A percentile compares a stretch with the other conserved stretches of the same genome.
phyloP scores from a whole-genome alignment of 2,888 invertebrate genomes.

The Drosophila anomalata region DNA sequence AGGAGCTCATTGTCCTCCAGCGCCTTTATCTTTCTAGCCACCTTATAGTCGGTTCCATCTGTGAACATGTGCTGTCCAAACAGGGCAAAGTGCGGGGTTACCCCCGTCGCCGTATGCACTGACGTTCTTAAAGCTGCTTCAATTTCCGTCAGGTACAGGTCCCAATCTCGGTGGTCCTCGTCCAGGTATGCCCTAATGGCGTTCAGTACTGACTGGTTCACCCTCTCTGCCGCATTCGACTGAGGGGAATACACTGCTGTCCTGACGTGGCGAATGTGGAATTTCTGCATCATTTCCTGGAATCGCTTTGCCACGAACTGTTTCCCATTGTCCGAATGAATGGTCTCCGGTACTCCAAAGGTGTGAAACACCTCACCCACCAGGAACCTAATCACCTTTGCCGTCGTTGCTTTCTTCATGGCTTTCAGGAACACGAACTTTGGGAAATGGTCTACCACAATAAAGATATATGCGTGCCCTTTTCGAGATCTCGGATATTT shows the following conservation, averaged over 20 bases:
- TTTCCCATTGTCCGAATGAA: constrained; percentile 6
- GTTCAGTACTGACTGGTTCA: constrained; percentile 7
- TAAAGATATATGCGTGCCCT: background rate
- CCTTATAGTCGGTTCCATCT: background rate
- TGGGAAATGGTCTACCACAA: background rate
- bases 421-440: background rate
- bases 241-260: constrained; percentile 7
- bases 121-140: background rate
- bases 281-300: background rate
- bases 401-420: constrained; percentile 8
- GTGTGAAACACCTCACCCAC: background rate
- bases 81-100: background rate
- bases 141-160: constrained; percentile 4
- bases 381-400: no score
- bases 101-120: background rate
- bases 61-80: constrained; percentile 2
- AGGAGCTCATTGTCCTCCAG: constrained; percentile 2
- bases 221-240: constrained; percentile 3
- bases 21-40: background rate
- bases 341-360: constrained; percentile 1
- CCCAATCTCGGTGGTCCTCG: background rate
- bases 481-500: background rate
- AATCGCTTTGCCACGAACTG: constrained; percentile 8
- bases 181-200: constrained; percentile 1
- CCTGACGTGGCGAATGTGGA: background rate